Evolutionary conservation across 2,113 vertebrate species (phyloP).

Genomic region (Microcebus tavaratra): DNA sequence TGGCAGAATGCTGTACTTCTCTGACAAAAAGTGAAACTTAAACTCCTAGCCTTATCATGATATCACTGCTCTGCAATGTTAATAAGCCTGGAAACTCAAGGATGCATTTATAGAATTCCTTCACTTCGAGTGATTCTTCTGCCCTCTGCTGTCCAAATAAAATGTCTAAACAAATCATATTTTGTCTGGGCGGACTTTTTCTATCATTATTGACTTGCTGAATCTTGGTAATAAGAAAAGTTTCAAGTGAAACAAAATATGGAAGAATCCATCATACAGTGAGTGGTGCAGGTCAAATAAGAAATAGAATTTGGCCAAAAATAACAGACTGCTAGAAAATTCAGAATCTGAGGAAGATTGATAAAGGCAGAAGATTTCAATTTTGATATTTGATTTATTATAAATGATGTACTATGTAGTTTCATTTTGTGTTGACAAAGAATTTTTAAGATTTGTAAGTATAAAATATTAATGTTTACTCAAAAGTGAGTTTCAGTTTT

Average conservation of each 20-base stretch:
- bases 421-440: background rate
- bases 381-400: constrained; percentile 25
- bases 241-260: constrained; percentile 41
- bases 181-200: background rate
- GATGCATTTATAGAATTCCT: background rate
- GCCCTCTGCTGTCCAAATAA: constrained; percentile 76
- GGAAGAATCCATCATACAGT: background rate
- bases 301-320: background rate
- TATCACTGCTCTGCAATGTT: constrained; percentile 22
- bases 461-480: background rate
- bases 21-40: constrained; percentile 62
- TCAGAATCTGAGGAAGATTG: accelerated
- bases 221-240: background rate
- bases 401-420: constrained; percentile 40
- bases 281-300: background rate
- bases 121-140: constrained; percentile 33
- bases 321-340: background rate
- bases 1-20: constrained; percentile 70
- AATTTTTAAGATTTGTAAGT: constrained; percentile 48
- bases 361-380: background rate
- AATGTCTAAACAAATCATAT: background rate
- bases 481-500: background rate
- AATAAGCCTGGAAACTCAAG: background rate
- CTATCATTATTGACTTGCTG: accelerated
- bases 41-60: constrained; percentile 42